Base-by-base conservation (phyloP, 2,113 vertebrate genomes). In the Pardalotus punctatus region DNA sequence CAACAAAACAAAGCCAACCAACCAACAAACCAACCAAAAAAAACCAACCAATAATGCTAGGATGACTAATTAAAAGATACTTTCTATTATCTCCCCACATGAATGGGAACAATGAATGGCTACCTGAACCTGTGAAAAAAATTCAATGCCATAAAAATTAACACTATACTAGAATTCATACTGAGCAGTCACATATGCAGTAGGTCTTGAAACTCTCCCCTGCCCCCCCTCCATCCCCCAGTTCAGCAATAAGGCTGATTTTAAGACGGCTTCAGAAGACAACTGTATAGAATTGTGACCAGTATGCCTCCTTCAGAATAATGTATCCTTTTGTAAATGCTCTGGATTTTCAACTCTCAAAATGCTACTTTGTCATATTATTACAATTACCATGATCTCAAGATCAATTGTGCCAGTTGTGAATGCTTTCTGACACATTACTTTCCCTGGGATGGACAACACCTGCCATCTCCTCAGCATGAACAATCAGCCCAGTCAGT, bases 401-500 rank as follows among this genome's bases (percentile, higher is more conserved):
- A 0, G 0, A 47, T 11, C 5, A 5, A 28, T 35, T 42, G 11
- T 42, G 48, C 15, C 40, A 80, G 23, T 24, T 76, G 53, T 2
- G 5, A 67, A 23, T 42, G 31, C 76, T 82, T 58, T 28, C 35
- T 81, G 69, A 45, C 40, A 45, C 11, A 2, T 22, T 56, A 25
- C 42, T 70, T 86, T 86, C 42, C 45, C 22, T 16, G 66, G 28
- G 25, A 77, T 35, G 45, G 71, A 67, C 53, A 74, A 6, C 36
- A 80, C 8, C 13, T 31, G 15, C 27, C 24, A 5, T 36, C 57
- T 77, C 21, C 28, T 86, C 82, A 72, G 62, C 57, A 76, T 0
- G 0, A 18, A 58, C 17, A 38, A 27, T 25, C 56, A 73, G 60
- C n/a, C 40, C 36, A 38, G 51, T 17, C 22, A 48, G 66, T 33